Evolutionary conservation across 2,113 vertebrate species (phyloP).

Genomic region (Apistogramma diplotaenia): DNA sequence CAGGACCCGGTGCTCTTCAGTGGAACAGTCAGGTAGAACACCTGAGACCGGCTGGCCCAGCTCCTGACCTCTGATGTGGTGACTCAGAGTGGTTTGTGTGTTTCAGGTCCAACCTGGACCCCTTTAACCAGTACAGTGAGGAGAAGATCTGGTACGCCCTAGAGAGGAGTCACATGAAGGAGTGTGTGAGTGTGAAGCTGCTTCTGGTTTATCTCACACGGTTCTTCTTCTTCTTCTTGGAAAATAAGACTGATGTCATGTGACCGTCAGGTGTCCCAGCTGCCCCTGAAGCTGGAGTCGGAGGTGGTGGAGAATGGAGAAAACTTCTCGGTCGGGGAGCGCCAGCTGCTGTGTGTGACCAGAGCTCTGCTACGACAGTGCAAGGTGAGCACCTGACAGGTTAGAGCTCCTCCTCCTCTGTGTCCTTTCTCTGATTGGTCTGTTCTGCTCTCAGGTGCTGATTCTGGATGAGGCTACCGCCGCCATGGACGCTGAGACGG

Average conservation of each 20-base stretch:
- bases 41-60: background rate
- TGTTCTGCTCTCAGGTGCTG: constrained; percentile 78
- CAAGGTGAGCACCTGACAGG: constrained; percentile 77
- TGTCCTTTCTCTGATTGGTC: background rate
- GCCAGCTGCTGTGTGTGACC: constrained; percentile 89
- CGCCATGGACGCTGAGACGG: constrained; percentile 91
- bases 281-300: constrained; percentile 89
- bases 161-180: constrained; percentile 94
- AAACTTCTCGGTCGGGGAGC: constrained; percentile 92
- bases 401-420: background rate
- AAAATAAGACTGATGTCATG: no score
- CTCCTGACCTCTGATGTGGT: no score
- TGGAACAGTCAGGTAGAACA: constrained; percentile 85
- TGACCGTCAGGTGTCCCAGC: constrained; percentile 82
- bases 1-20: constrained; percentile 93
- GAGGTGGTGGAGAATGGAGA: constrained; percentile 94
- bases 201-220: background rate
- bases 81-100: background rate
- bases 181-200: constrained; percentile 84
- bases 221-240: background rate
- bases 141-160: constrained; percentile 90
- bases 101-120: constrained; percentile 88
- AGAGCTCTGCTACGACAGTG: constrained; percentile 87
- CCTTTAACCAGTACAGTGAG: constrained; percentile 85
- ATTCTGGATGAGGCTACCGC: constrained; percentile 93